Percentiles rank a stretch among this genome's conserved stretches.
These are phyloP conservation scores for Ianthella basta DNA, from an alignment of 37 sponge, comb jelly and placozoan species.

Conservation along the genomic window DNA sequence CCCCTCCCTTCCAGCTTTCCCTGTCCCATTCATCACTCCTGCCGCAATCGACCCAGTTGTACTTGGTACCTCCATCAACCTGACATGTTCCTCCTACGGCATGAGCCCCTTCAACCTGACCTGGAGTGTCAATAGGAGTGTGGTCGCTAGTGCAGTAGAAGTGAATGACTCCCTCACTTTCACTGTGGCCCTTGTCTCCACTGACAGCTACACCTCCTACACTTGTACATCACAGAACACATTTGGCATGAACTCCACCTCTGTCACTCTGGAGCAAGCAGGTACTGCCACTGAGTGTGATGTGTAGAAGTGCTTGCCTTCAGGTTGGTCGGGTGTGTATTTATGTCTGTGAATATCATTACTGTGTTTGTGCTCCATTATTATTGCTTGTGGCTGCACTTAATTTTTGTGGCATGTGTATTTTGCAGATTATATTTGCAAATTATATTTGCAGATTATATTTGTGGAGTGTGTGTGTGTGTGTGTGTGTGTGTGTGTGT, in stretches of 20 bases:
- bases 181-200: neutral
- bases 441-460: too few relatives aligned
- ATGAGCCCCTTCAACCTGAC: constrained; percentile 3
- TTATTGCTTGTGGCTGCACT: too few relatives aligned
- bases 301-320: too few relatives aligned
- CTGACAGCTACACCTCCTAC: constrained; percentile 11
- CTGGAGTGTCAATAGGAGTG: neutral
- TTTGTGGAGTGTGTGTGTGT: too few relatives aligned
- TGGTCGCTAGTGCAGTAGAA: neutral
- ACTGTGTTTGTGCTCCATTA: too few relatives aligned
- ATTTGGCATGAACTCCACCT: neutral
- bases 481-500: too few relatives aligned
- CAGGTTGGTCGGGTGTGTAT: too few relatives aligned
- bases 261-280: neutral
- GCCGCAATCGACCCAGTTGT: neutral
- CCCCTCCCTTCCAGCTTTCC: neutral
- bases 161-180: neutral
- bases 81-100: constrained; percentile 13
- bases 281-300: too few relatives aligned
- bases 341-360: too few relatives aligned
- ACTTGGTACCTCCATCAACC: neutral
- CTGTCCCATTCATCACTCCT: constrained; percentile 2
- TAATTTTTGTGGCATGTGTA: too few relatives aligned
- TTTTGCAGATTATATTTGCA: too few relatives aligned
- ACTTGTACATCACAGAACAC: constrained; percentile 2